A percentile compares a stretch with the other conserved stretches of the same genome.
Evolutionary conservation across 2,113 vertebrate species (phyloP).

Genomic region (Balaeniceps rex): DNA sequence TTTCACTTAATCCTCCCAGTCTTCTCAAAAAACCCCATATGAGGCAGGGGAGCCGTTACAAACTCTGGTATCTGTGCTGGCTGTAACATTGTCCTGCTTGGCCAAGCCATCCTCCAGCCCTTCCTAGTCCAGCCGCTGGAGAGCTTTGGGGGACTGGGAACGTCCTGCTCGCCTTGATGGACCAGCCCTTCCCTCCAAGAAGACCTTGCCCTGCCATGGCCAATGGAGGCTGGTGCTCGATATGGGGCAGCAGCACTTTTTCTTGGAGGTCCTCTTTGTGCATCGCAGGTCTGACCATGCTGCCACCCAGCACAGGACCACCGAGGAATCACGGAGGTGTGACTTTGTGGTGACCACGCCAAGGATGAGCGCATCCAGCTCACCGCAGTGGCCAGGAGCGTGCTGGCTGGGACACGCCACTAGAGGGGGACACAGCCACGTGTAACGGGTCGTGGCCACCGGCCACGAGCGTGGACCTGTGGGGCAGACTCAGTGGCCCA

Average conservation of each 20-base stretch:
- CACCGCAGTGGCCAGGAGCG: background rate
- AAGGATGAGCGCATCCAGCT: fast-evolving
- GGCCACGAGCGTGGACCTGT: background rate
- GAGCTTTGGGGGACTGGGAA: background rate
- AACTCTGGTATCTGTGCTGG: background rate
- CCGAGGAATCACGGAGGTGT: fast-evolving
- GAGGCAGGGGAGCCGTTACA: background rate
- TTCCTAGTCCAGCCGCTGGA: background rate
- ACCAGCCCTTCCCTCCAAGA: background rate
- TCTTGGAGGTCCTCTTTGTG: background rate
- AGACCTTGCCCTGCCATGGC: background rate
- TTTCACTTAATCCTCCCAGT: background rate
- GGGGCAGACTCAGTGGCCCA: background rate
- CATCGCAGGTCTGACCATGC: background rate
- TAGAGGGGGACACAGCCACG: constrained; percentile 59
- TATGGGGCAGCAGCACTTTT: background rate
- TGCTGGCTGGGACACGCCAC: constrained; percentile 32
- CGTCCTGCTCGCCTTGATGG: fast-evolving
- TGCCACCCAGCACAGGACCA: background rate
- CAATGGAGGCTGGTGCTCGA: fast-evolving
- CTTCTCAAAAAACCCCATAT: background rate
- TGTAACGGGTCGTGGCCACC: background rate
- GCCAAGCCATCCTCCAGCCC: background rate
- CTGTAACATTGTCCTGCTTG: background rate
- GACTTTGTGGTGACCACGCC: fast-evolving